These are phyloP conservation scores for Meda fulgida DNA, from an alignment of 2,797 vertebrate genomes.

Conservation along the genomic window DNA sequence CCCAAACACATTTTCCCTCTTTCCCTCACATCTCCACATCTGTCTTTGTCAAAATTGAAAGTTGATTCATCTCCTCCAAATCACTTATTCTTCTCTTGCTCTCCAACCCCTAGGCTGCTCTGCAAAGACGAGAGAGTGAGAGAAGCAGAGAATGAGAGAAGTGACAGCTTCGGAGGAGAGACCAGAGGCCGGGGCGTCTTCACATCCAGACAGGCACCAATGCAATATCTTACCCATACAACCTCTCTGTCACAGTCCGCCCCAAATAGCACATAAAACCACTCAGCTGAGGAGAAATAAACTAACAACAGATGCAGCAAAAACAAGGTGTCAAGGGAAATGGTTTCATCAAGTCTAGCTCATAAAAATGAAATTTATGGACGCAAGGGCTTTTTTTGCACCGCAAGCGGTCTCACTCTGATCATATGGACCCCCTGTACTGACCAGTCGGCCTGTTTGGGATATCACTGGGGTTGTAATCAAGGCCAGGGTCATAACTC, in stretches of 20 bases:
- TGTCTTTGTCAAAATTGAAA: slow-evolving; percentile 59
- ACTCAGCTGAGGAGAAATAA: slow-evolving; percentile 74
- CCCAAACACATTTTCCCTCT: slow-evolving; percentile 28
- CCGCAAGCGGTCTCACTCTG: slow-evolving; percentile 38
- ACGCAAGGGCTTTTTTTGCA: slow-evolving; percentile 32
- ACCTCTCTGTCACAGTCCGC: slow-evolving; percentile 50
- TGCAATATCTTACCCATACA: slow-evolving; percentile 45
- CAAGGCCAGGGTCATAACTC: slow-evolving; percentile 69
- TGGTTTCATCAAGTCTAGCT: slow-evolving; percentile 78
- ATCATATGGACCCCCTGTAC: slow-evolving; percentile 47
- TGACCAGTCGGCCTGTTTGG: slow-evolving; percentile 55
- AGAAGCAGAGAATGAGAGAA: slow-evolving; percentile 34
- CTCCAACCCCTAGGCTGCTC: slow-evolving; percentile 27
- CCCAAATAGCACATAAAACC: slow-evolving; percentile 72
- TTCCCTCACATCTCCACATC: slow-evolving; percentile 47
- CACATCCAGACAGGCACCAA: slow-evolving; percentile 10
- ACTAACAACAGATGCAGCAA: slow-evolving; percentile 72
- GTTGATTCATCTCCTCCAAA: slow-evolving; percentile 53
- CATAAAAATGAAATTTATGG: slow-evolving; percentile 73
- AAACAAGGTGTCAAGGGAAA: slow-evolving; percentile 77
- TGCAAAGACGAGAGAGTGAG: slow-evolving; percentile 11
- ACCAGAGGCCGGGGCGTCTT: slow-evolving; percentile 34
- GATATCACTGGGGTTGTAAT: slow-evolving; percentile 61
- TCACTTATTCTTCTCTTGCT: slow-evolving; percentile 24
- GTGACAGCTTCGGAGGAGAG: slow-evolving; percentile 42